Evolutionary conservation across 2,888 invertebrate species (phyloP).

Genomic region (Cephus runcator): DNA sequence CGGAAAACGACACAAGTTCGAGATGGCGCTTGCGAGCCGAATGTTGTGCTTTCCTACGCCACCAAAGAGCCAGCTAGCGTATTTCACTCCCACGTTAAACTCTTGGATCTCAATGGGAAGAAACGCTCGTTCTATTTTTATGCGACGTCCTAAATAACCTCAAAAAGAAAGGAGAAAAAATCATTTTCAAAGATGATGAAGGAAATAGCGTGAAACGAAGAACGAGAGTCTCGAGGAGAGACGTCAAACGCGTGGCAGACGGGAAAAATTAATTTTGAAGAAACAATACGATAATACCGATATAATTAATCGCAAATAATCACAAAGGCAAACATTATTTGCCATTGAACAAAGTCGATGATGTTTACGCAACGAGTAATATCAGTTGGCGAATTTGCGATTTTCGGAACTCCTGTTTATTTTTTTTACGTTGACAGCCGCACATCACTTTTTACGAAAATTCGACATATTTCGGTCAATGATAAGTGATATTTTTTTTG

Average conservation of each 20-base stretch:
- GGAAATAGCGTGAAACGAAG: background rate
- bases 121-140: background rate
- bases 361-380: background rate
- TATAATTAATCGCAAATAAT: background rate
- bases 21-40: background rate
- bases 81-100: background rate
- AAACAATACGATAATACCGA: background rate
- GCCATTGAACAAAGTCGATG: background rate
- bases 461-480: background rate
- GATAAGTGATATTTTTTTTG: background rate
- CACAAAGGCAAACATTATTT: background rate
- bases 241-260: background rate
- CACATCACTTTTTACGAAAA: background rate
- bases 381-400: background rate
- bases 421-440: background rate
- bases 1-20: background rate
- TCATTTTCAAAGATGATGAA: background rate
- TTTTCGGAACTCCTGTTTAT: background rate
- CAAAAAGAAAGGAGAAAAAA: background rate
- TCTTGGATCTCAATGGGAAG: background rate
- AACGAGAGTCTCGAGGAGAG: background rate
- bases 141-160: conserved; percentile 4
- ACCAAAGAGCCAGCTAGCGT: background rate
- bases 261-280: background rate
- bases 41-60: background rate